A percentile compares a stretch with the other conserved stretches of the same genome.
Evolutionary conservation across 2,113 vertebrate species (phyloP).

Genomic region (Chascanopsetta lugubris): DNA sequence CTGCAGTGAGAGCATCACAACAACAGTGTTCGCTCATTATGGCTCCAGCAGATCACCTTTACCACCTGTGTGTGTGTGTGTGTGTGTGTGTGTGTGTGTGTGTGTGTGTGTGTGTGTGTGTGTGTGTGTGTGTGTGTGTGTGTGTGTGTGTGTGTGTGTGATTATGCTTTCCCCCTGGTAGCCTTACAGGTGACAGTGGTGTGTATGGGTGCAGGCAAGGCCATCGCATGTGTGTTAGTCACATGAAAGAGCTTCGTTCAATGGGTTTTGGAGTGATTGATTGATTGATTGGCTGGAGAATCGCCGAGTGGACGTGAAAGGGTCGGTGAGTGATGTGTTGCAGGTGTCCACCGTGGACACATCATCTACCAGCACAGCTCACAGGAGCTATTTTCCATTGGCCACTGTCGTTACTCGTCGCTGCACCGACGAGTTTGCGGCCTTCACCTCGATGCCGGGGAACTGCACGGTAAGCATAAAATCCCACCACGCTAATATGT

Average conservation of each 20-base stretch:
- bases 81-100: no score
- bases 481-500: neutral
- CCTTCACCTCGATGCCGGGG: neutral
- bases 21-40: slow-evolving; percentile 74
- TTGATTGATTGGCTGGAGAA: no score
- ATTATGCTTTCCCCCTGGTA: slow-evolving; percentile 42
- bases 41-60: slow-evolving; percentile 69
- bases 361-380: no score
- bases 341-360: no score
- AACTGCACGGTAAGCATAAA: neutral
- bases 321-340: no score
- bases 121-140: no score
- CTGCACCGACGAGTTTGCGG: neutral
- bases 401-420: no score
- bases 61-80: slow-evolving; percentile 59
- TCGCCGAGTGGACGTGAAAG: no score
- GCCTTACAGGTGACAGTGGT: slow-evolving; percentile 36
- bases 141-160: no score
- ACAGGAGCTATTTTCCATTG: no score
- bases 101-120: no score
- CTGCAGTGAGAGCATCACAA: slow-evolving; percentile 72
- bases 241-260: slow-evolving; percentile 25
- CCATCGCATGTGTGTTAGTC: slow-evolving; percentile 12
- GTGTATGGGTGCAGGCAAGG: slow-evolving; percentile 34
- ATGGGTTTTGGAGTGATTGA: slow-evolving; percentile 11